Evolutionary conservation across 2,888 invertebrate species (phyloP).

Genomic region (Drosophila incognita): DNA sequence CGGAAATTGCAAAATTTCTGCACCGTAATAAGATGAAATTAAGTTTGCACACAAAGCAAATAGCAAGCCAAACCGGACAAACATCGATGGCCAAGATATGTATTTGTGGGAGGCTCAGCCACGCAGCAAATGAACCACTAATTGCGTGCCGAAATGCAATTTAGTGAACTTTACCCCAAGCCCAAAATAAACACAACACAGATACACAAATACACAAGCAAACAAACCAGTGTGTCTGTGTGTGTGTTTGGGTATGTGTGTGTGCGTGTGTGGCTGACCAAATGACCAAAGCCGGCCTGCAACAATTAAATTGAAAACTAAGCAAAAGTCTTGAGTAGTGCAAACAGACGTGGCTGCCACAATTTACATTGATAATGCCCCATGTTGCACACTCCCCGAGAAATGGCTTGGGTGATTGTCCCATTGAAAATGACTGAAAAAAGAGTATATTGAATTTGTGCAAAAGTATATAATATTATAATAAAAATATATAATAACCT

Average conservation of each 20-base stretch:
- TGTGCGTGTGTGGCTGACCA: constrained; percentile 44
- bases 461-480: neutral
- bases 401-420: neutral
- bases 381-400: constrained; percentile 1
- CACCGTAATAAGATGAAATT: constrained; percentile 80
- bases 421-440: neutral
- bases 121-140: constrained; percentile 82
- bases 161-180: constrained; percentile 77
- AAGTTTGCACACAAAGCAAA: constrained; percentile 72
- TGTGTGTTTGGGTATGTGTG: neutral
- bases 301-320: constrained; percentile 71
- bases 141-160: constrained; percentile 84
- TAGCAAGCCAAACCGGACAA: constrained; percentile 42
- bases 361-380: constrained; percentile 52
- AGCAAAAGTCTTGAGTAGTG: constrained; percentile 74
- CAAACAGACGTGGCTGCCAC: constrained; percentile 68
- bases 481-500: neutral
- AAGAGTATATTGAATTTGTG: neutral
- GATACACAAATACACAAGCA: constrained; percentile 28
- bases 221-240: neutral
- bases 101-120: constrained; percentile 55
- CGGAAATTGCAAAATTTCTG: constrained; percentile 80
- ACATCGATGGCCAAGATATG: constrained; percentile 37
- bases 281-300: constrained; percentile 50
- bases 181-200: constrained; percentile 33